Evolutionary conservation across 2,113 vertebrate species (phyloP), one percentile per base, ranked within the genome.

Genomic region (Malurus alboscapulatus): DNA sequence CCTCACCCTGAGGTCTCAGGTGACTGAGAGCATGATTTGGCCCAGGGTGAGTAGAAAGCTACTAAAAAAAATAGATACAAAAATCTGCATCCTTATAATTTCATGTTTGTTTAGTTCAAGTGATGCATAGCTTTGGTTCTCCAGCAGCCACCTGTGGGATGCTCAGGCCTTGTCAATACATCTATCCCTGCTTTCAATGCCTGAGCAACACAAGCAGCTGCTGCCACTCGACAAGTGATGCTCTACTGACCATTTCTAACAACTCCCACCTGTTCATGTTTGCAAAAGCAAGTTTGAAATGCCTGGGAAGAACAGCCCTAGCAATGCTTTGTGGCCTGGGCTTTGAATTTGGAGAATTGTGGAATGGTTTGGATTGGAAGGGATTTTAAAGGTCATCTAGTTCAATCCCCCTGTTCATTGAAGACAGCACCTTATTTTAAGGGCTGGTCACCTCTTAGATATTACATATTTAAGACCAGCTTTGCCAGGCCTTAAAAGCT

Each of bases 191-290:
- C 27, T 84, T 84, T 94, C 80, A 68, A 1, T 74, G 61, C 83
- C 74, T 68, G 55, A 90, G 69, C 12, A 25, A 87, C n/a, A 44
- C 66, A 68, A 88, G 59, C 26, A 69, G 62, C 81, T 94, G 87
- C 78, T 80, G 65, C 72, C 54, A 53, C 67, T 93, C 15, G 7
- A 90, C 72, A 58, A 85, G 81, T 42, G 87, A 78, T 78, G 87
- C 89, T 84, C 83, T 95, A 32, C 38, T 94, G 93, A 89, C 81
- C 74, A 18, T 84, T 94, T 88, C 93, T 95, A 91, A 94, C 88
- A 96, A 58, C 87, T 90, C 65, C 84, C 87, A 88, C 71, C 80
- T 18, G 36, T 74, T 85, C 44, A 0, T 13, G 55, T 93, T 94
- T 93, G 94, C 66, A 55, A 68, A 92, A 94, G 63, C 73, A 90